Evolutionary conservation across 1,140 invertebrate genomes (phyloP).

Genomic region (Ceratitis capitata): DNA sequence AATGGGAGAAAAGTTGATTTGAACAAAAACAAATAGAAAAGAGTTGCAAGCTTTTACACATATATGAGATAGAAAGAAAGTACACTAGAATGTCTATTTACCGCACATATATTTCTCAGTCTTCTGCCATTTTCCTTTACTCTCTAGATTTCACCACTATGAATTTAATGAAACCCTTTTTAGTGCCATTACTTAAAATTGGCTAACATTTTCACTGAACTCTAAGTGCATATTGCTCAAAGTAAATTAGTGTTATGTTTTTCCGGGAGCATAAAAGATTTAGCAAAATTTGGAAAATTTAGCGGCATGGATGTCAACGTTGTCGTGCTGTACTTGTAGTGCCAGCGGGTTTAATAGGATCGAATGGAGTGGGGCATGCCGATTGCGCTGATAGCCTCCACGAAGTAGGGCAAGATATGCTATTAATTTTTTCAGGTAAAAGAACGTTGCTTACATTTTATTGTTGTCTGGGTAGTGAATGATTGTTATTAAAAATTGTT

Average conservation of each 20-base stretch:
- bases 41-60: background rate
- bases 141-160: background rate
- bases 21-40: background rate
- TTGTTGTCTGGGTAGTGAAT: too few species aligned
- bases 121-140: background rate
- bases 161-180: background rate
- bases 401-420: too few species aligned
- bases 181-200: background rate
- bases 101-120: too few species aligned
- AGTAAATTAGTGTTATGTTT: background rate
- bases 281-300: background rate
- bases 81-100: background rate
- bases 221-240: background rate
- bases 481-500: too few species aligned
- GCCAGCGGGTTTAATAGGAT: too few species aligned
- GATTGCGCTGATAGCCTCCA: too few species aligned
- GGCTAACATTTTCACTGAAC: background rate
- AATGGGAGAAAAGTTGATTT: background rate
- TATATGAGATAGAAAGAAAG: background rate
- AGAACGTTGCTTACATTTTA: too few species aligned
- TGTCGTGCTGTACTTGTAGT: background rate
- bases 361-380: too few species aligned
- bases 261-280: background rate
- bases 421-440: too few species aligned
- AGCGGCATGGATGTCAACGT: background rate